Base-by-base conservation (phyloP, 2,888 invertebrate genomes). In the Corbicula japonica region DNA sequence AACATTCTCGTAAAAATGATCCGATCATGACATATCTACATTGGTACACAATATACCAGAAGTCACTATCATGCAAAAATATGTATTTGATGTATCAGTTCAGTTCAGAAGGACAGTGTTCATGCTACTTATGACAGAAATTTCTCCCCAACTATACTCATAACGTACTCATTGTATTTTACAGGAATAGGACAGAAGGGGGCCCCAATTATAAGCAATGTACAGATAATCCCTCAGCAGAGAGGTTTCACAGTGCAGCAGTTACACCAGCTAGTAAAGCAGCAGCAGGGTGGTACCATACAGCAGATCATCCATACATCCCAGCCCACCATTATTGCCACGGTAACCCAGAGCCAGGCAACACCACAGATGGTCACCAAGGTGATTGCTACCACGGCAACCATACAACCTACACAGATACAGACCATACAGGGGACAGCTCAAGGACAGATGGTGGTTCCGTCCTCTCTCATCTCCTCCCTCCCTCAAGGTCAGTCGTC, bases 191-290 rank as follows among this genome's bases (percentile, higher is more conserved):
- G 34, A 34, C 68, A 68, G 48, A 70, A 70, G 38, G 86, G 88
- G 35, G 80, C 83, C 15, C 89, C 85, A 75, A 76, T 80, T 69
- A 81, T 91, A 82, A 89, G 86, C 77, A 87, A 89, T n/a, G 90
- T 91, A 28, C 94, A 97, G 76, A 96, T 97, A 63, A 96, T 97
- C 3, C 96, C 96, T 87, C 92, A 91, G 68, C 88, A 87, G 72
- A 86, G 81, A 28, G 79, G 78, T 46, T 60, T 87, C 21, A 87
- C 87, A n/a, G 86, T 84, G 10, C 89, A 89, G 66, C 89, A 89
- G 75, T 69, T 90, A 34, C 88, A 86, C 50, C 90, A 88, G 76
- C 82, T 96, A 92, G 95, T 96, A 80, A 95, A 95, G 71, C 95
- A 94, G 65, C 95, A 94, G 2, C 88, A 89, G 61, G 85, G 86